A percentile compares a stretch with the other conserved stretches of the same genome.
phyloP scores from a whole-genome alignment of 2,888 invertebrate species.

The Agrochola litura region DNA sequence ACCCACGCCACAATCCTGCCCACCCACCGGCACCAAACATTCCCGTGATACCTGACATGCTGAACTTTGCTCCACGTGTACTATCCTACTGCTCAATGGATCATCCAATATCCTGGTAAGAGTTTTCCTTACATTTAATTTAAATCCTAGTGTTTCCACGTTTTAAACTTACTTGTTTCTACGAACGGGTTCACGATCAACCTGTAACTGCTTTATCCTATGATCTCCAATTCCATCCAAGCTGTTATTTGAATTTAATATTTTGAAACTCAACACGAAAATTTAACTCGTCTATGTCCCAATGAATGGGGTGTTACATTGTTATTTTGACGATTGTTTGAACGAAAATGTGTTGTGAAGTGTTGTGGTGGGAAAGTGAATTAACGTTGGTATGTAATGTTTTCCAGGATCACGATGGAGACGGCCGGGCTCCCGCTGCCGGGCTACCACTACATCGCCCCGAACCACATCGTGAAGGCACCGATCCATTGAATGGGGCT shows the following conservation, averaged over 20 bases:
- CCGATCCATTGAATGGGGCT: conserved; percentile 95
- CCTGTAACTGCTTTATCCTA: conserved; percentile 67
- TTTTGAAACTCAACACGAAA: conserved; percentile 50
- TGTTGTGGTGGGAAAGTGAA: background rate
- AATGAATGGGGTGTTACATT: conserved; percentile 64
- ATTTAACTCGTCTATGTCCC: conserved; percentile 54
- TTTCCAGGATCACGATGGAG: conserved; percentile 98
- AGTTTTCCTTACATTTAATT: conserved; percentile 88
- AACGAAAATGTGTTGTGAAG: conserved; percentile 2
- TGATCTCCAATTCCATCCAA: conserved; percentile 74
- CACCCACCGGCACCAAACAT: conserved; percentile 80
- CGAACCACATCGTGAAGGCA: conserved; percentile 97
- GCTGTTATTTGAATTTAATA: conserved; percentile 66
- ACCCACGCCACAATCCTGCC: conserved; percentile 89
- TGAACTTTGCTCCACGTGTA: conserved; percentile 86
- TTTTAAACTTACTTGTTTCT: conserved; percentile 56
- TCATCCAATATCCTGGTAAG: conserved; percentile 90
- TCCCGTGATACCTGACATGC: conserved; percentile 88
- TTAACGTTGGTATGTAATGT: conserved; percentile 56
- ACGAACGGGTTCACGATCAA: conserved; percentile 53
- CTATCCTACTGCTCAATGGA: conserved; percentile 89
- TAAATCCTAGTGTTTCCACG: conserved; percentile 83
- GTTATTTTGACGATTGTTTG: conserved; percentile 50
- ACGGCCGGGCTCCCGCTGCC: conserved; percentile 97
- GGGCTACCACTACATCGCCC: conserved; percentile 97